Evolutionary conservation across 2,797 vertebrate genomes (phyloP).

Genomic region (Platyrinchus mystaceus): DNA sequence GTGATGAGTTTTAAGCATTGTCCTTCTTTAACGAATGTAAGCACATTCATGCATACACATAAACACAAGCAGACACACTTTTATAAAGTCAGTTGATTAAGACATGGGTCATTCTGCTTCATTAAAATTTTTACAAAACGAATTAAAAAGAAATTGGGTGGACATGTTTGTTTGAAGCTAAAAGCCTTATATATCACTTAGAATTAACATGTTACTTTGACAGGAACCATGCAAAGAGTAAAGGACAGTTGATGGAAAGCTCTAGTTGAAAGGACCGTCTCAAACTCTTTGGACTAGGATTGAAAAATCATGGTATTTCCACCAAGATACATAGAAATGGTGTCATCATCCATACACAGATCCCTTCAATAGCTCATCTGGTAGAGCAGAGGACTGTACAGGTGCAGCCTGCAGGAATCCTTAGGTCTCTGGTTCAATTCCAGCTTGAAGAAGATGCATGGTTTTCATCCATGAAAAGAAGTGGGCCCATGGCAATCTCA

Average conservation of each 20-base stretch:
- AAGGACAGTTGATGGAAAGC: neutral
- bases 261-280: neutral
- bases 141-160: neutral
- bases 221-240: neutral
- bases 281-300: neutral
- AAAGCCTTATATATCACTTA: neutral
- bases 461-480: neutral
- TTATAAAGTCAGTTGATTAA: neutral
- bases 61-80: neutral
- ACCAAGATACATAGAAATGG: neutral
- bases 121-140: neutral
- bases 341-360: neutral
- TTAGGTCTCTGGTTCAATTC: neutral
- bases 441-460: neutral
- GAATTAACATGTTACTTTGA: neutral
- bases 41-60: neutral
- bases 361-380: neutral
- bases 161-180: neutral
- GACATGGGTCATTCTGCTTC: neutral
- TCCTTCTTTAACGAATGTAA: neutral
- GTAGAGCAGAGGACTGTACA: neutral
- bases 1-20: neutral
- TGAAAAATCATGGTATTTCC: neutral
- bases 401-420: neutral
- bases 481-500: neutral